Evolutionary conservation across 2,888 invertebrate species (phyloP), one percentile per base, ranked within the genome.

Genomic region (Cerastoderma edule): DNA sequence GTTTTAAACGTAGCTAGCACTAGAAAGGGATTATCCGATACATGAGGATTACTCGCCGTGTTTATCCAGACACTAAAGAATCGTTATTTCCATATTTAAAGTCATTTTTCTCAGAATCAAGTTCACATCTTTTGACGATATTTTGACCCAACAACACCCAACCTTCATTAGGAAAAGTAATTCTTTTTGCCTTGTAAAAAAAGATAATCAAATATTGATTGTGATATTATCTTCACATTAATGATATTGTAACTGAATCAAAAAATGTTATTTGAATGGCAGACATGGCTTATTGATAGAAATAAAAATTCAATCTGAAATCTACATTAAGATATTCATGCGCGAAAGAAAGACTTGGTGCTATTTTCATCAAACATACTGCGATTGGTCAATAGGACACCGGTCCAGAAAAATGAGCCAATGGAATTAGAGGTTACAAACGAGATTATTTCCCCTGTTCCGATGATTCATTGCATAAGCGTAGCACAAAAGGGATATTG

Each of bases 321-420:
- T 39, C 39, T 16, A 39, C 16, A 39, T 13, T 22, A n/a, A 60
- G 1, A 39, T n/a, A 60, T 60, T 39, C 60, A 60, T 60, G 24
- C 60, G 39, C 60, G n/a, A 60, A 24, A 13, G 24, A 22, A 60
- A 24, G 35, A 27, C 32, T 28, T n/a, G n/a, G n/a, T 57, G 24
- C 24, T 32, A 6, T 4, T 32, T 32, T 60, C 27, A 19, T 60
- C 39, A 60, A 35, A 60, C 24, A 8, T 13, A 22, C 22, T 60
- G 24, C 16, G 46, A 73, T 67, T 67, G 67, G 73, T 60, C 32
- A 24, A 60, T 68, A 16, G 4, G 4, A 46, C 54, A 48, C 30
- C 44, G 57, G 48, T 57, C 56, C 32, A 57, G 30, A 56, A 24
- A 3, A 35, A 22, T 24, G 5, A 60, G 39, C 60, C 60, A 60